Conservation (phyloP, 1,140 invertebrate species). For the Cydia strobilella region DNA sequence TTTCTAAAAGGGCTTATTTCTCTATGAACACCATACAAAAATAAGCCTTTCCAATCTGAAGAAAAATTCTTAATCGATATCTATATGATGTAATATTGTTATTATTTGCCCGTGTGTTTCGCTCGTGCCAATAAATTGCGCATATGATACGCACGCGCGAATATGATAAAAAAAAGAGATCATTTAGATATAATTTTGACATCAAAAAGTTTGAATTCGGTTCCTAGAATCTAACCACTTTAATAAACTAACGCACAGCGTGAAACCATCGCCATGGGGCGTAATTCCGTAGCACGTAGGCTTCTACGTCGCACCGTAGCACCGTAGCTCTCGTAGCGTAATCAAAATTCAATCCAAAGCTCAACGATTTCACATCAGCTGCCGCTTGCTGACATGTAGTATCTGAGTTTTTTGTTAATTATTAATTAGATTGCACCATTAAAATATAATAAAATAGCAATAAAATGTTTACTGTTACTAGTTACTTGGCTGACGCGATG, state of each 20-base stretch:
- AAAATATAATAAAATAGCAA: no score
- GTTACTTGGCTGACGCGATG: neutral
- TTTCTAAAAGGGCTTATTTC: no score
- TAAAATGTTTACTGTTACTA: neutral
- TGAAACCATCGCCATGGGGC: neutral
- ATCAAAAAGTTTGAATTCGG: neutral
- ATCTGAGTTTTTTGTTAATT: neutral
- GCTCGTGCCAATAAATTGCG: no score
- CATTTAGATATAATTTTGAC: neutral
- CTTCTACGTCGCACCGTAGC: neutral
- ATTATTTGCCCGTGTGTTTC: no score
- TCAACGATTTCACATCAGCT: conserved; percentile 22
- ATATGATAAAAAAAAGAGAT: no score
- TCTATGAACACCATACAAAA: no score
- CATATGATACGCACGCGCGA: no score
- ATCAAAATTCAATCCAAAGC: conserved; percentile 16
- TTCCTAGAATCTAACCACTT: neutral
- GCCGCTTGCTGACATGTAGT: neutral
- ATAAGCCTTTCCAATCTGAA: no score
- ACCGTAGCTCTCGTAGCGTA: conserved; percentile 18
- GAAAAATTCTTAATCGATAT: no score
- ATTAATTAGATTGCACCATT: neutral
- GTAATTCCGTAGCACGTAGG: conserved; percentile 12
- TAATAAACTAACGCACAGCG: neutral
- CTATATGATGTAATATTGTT: no score